Conservation (phyloP, 2,888 invertebrate genomes). For the Drosophila anomalata region DNA sequence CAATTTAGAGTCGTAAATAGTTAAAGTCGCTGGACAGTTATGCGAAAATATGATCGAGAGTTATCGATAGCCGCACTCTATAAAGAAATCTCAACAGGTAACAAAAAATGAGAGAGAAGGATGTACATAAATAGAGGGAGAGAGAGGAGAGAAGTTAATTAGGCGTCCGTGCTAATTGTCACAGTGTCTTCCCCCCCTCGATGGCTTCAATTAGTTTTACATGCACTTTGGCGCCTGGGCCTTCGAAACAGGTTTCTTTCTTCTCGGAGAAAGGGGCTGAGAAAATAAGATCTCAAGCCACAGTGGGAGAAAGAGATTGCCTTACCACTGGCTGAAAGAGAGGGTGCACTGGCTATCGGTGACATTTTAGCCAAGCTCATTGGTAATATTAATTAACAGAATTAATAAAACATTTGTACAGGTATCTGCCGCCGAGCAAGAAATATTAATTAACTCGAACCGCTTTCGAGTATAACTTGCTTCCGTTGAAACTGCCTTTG, state of each 20-base stretch:
- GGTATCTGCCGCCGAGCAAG: constrained; percentile 38
- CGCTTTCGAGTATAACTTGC: constrained; percentile 49
- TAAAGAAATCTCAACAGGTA: constrained; percentile 14
- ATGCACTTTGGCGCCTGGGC: constrained; percentile 75
- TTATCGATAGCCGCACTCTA: constrained; percentile 24
- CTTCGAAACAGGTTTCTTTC: constrained; percentile 57
- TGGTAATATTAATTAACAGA: constrained; percentile 76
- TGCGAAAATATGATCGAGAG: constrained; percentile 40
- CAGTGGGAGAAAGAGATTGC: background rate
- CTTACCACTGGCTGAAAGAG: background rate
- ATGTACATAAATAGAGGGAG: background rate
- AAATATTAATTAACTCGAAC: constrained; percentile 74
- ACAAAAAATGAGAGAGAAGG: constrained; percentile 4
- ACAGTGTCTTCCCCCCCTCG: constrained; percentile 49
- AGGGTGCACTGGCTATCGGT: constrained; percentile 41
- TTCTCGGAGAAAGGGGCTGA: constrained; percentile 29
- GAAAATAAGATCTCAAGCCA: constrained; percentile 24
- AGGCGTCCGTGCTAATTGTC: constrained; percentile 49
- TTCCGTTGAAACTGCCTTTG: constrained; percentile 32
- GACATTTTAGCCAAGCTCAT: constrained; percentile 66
- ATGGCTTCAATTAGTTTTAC: constrained; percentile 68
- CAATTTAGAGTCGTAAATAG: constrained; percentile 73
- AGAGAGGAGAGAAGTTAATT: constrained; percentile 54
- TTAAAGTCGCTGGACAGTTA: constrained; percentile 66
- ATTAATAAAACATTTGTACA: constrained; percentile 76